Evolutionary conservation across 2,888 invertebrate genomes (phyloP), one percentile per base, ranked within the genome.

Genomic region (Drosophila greeni): DNA sequence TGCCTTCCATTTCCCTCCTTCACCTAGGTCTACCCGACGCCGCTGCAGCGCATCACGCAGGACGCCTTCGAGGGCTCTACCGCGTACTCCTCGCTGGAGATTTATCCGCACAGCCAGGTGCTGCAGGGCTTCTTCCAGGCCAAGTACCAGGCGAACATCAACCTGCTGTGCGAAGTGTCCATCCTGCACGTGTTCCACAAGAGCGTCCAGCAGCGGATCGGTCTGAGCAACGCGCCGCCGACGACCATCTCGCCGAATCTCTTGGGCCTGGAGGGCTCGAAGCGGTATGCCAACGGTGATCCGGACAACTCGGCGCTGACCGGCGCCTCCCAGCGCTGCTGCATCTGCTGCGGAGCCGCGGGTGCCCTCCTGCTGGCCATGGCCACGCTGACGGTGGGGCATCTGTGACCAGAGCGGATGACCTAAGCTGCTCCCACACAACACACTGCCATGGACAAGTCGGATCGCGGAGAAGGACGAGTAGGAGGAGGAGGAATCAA

Each of bases 241-340:
- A 89, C 89, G 42, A 89, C 89, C 43, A 85, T 87, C 58, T 88
- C 88, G 42, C 89, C 89, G 49, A 89, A 89, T 76, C 81, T 88
- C 26, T 78, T 89, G 47, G 89, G 89, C 9, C 85, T 89, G 3
- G 89, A 89, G 67, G 89, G 88, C 36, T 87, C 88, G 40, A 88
- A 88, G 62, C 84, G 80, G 9, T 77, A 77, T 76, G 80, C 82
- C 70, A 88, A 86, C 59, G 88, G 89, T 34, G 89, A 89, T 78
- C 89, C 89, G 26, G 89, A 89, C 65, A 89, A 89, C 57, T 89
- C 89, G 14, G 87, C 89, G 18, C 80, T 89, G 24, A 89, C 89
- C 18, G 89, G 88, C 34, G 80, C 86, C 20, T 81, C 77, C 8
- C 78, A 73, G 48, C 59, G 59, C 20, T 60, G 59, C 37, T 76